phyloP scores from a whole-genome alignment of 2,888 invertebrate genomes.

The Cantharis flavilabris region DNA sequence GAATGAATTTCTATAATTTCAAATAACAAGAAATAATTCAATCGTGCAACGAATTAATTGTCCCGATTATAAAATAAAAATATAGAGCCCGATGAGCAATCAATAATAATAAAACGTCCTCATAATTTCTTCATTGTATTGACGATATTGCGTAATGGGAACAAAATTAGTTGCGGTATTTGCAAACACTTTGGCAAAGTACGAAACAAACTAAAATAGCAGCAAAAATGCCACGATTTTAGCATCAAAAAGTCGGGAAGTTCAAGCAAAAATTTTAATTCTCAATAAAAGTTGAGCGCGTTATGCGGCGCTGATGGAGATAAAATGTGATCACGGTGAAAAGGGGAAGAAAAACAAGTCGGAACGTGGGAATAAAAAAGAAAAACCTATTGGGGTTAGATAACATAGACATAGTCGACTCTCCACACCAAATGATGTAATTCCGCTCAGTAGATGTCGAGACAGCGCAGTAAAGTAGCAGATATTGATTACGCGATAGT shows the following conservation, averaged over 20 bases:
- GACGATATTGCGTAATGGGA: background rate
- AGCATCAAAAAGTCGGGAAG: background rate
- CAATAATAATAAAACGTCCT: background rate
- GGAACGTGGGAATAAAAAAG: constrained; percentile 25
- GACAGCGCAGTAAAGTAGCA: constrained; percentile 33
- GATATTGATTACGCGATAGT: constrained; percentile 36
- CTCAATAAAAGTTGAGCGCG: background rate
- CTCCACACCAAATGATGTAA: constrained; percentile 13
- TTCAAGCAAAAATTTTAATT: background rate
- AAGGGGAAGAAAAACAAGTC: background rate
- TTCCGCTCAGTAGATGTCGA: constrained; percentile 28
- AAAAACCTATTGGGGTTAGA: constrained; percentile 15
- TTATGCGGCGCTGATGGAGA: background rate
- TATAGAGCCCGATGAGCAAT: background rate
- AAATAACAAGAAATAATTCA: constrained; percentile 6
- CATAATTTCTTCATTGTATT: background rate
- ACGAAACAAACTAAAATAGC: background rate
- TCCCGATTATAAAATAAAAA: background rate
- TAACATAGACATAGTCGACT: constrained; percentile 17
- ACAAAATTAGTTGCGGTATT: background rate
- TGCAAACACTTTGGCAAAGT: background rate
- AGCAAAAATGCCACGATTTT: background rate
- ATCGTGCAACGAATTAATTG: background rate
- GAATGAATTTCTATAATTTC: constrained; percentile 10
- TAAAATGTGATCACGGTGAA: background rate